Percentiles rank a stretch among this genome's conserved stretches.
Evolutionary conservation across 2,113 vertebrate species (phyloP).

Genomic region (Myiozetetes cayanensis): DNA sequence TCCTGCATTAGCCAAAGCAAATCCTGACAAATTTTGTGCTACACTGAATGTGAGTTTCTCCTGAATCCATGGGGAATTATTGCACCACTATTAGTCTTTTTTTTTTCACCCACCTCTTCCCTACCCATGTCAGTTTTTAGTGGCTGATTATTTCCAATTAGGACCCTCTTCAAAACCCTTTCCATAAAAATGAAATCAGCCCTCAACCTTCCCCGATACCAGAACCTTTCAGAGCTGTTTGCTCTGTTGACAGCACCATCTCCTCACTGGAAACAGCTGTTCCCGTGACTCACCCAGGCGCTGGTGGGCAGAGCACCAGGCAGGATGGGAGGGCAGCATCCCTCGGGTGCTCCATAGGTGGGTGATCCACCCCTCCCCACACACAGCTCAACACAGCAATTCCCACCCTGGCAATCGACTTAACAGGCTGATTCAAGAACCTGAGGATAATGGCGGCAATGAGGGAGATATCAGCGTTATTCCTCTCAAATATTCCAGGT

Average conservation of each 20-base stretch:
- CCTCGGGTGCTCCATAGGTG: rapidly evolving
- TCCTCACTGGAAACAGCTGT: not conserved
- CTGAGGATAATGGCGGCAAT: not conserved
- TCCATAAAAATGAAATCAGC: not conserved
- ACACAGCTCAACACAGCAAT: not conserved
- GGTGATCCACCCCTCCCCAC: not conserved
- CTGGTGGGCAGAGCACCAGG: not conserved
- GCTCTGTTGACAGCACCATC: not conserved
- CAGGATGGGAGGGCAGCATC: not conserved
- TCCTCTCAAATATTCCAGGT: not conserved
- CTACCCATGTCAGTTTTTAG: not conserved
- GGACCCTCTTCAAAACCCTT: not conserved
- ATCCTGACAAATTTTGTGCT: not conserved
- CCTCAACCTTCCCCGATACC: not conserved
- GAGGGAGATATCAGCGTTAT: not conserved
- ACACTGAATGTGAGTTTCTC: not conserved
- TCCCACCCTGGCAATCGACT: not conserved
- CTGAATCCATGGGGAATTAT: not conserved
- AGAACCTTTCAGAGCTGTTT: not conserved
- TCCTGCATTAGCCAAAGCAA: not conserved
- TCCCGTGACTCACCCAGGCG: rapidly evolving
- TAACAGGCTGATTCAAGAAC: not conserved
- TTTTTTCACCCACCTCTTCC: not conserved
- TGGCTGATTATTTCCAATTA: not conserved
- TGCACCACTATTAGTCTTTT: not conserved